Conservation (phyloP, 2,113 vertebrate species). For the Cathartes aura region DNA sequence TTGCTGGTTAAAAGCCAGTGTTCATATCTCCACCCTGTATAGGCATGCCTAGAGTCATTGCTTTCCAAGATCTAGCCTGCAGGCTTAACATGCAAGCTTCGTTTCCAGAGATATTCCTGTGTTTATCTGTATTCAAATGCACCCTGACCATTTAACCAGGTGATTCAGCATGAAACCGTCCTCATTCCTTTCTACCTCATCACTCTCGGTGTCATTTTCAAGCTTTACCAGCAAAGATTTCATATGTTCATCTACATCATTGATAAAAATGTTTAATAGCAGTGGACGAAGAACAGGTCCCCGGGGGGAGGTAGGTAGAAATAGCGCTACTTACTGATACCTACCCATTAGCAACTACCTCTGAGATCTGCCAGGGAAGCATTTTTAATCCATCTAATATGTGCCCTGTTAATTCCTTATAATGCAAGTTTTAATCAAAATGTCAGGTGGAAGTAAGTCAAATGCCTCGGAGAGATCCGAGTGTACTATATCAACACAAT, state of each 20-base stretch:
- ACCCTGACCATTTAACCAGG: background rate
- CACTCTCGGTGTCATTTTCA: background rate
- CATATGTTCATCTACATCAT: constrained; percentile 20
- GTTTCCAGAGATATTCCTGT: background rate
- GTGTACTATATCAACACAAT: constrained; percentile 22
- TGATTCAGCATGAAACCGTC: background rate
- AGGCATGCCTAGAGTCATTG: background rate
- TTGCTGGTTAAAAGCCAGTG: background rate
- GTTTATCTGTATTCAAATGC: background rate
- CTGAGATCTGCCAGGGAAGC: constrained; percentile 61
- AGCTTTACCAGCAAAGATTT: constrained; percentile 42
- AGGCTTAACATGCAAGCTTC: background rate
- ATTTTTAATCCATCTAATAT: constrained; percentile 62
- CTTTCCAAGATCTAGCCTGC: background rate
- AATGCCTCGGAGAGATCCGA: constrained; percentile 36
- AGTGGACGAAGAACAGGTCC: background rate
- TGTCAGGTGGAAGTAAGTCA: constrained; percentile 68
- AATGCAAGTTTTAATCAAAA: constrained; percentile 73
- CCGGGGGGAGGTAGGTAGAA: constrained; percentile 3
- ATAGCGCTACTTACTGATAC: constrained; percentile 22
- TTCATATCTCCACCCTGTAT: background rate
- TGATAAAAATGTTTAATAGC: constrained; percentile 46
- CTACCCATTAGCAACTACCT: constrained; percentile 59
- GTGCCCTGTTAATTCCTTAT: constrained; percentile 63
- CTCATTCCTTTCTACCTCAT: background rate